Evolutionary conservation across 2,113 vertebrate genomes (phyloP), one percentile per base, ranked within the genome.

Genomic region (Meles meles): DNA sequence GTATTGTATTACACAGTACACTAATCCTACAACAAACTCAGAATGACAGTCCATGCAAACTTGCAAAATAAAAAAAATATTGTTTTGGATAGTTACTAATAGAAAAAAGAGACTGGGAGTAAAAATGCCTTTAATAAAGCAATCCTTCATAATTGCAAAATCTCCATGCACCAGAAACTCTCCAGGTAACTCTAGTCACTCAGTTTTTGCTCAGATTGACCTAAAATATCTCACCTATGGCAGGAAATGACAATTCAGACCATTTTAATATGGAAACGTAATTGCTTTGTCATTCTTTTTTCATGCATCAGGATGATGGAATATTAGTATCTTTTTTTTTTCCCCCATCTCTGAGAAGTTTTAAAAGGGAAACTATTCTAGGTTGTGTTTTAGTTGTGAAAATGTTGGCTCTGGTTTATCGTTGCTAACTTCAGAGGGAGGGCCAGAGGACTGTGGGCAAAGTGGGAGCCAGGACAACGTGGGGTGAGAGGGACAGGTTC

Each of bases 161-260:
- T 37, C 21, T 25, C 39, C 9, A 13, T 31, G 29, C 10, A 12
- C 49, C 52, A 8, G 12, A 31, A 57, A 39, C 15, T 63, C 10
- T 4, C 61, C 15, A 39, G 39, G 25, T 77, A 39, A 84, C 39
- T 34, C 47, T 55, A 37, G 10, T 12, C 57, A 6, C 17, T 84
- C 42, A 61, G 2, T 7, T 71, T 6, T 72, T 8, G 49, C 18
- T 52, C 72, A 39, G 17, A 4, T 12, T 74, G 37, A 6, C 55
- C 37, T 39, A 5, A 12, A 52, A 44, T 1, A 1, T 3, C 55
- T 63, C 0, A 7, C 23, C 0, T 47, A 44, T 27, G 49, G 8
- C 63, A 34, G n/a, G 15, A n/a, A 6, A 29, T 18, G 27, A 14
- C 10, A 10, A 21, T 13, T 29, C 34, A 11, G 25, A 8, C 25